These are phyloP conservation scores for Oophaga sylvatica DNA, from an alignment of 2,797 vertebrate species.

Conservation along the genomic window DNA sequence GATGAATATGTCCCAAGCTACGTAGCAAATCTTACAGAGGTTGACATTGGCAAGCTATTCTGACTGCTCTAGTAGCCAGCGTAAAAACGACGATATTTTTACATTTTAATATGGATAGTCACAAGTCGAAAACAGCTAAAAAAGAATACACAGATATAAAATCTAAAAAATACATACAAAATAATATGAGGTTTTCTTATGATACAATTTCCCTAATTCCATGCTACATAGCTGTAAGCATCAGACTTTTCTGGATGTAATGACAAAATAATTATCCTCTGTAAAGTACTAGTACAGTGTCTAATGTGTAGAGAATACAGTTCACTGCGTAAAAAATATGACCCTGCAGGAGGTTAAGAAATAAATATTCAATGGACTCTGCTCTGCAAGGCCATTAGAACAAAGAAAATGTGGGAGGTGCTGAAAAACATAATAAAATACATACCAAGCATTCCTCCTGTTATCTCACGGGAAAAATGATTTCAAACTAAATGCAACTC, in stretches of 20 bases:
- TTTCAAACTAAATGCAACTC: slow-evolving; percentile 31
- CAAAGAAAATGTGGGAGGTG: slow-evolving; percentile 32
- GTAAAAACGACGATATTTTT: too few species aligned
- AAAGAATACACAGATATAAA: too few species aligned
- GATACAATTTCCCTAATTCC: not conserved
- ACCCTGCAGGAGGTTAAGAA: not conserved
- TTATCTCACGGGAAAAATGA: slow-evolving; percentile 47
- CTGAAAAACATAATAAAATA: slow-evolving; percentile 33
- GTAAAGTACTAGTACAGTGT: not conserved
- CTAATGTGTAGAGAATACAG: not conserved
- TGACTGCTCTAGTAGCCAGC: too few species aligned
- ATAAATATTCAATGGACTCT: not conserved
- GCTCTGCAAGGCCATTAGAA: not conserved
- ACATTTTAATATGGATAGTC: too few species aligned
- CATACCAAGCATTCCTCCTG: slow-evolving; percentile 42
- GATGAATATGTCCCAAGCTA: too few species aligned
- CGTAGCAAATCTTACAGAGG: too few species aligned
- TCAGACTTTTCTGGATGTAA: not conserved
- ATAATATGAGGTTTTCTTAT: too few species aligned
- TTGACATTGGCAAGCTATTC: too few species aligned
- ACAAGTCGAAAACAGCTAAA: too few species aligned
- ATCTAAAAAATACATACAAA: not conserved
- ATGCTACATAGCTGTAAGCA: not conserved
- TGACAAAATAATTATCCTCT: not conserved
- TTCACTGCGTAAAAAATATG: not conserved